phyloP scores from a whole-genome alignment of 1,140 invertebrate genomes.

The Euglossa dilemma region DNA sequence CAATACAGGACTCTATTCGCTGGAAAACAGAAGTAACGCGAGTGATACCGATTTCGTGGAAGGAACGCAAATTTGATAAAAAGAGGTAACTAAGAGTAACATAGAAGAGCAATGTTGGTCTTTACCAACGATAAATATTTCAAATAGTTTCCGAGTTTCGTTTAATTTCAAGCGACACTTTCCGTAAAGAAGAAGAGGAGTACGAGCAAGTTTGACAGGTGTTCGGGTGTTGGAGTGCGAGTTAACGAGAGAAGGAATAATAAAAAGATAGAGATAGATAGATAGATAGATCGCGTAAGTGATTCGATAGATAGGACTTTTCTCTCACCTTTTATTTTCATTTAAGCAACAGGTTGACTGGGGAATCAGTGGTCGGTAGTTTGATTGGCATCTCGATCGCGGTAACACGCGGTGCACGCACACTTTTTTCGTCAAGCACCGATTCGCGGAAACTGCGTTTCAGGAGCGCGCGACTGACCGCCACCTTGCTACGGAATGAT shows the following conservation, averaged over 20 bases:
- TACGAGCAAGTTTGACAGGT: conserved; percentile 16
- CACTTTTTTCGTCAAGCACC: conserved; percentile 76
- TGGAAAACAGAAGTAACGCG: conserved; percentile 4
- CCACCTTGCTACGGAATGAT: conserved; percentile 61
- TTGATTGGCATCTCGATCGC: conserved; percentile 49
- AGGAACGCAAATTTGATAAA: background rate
- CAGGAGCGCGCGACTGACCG: conserved; percentile 74
- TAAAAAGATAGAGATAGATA: background rate
- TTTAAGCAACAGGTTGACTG: conserved; percentile 45
- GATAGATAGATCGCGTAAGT: background rate
- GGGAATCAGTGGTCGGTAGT: background rate
- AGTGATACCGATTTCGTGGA: background rate
- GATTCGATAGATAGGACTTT: background rate
- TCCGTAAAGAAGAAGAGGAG: background rate
- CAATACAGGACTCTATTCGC: background rate
- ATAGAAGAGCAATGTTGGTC: background rate
- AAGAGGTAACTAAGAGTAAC: too few species aligned
- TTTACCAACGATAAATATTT: too few species aligned
- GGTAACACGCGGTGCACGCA: conserved; percentile 61
- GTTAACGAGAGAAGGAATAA: background rate
- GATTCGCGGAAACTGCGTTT: conserved; percentile 81
- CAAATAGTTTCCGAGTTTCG: background rate
- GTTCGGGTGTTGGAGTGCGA: background rate
- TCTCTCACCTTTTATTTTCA: conserved; percentile 49
- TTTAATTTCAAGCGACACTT: background rate